Conservation (phyloP, 2,113 vertebrate species). For the Xerus inauris region DNA sequence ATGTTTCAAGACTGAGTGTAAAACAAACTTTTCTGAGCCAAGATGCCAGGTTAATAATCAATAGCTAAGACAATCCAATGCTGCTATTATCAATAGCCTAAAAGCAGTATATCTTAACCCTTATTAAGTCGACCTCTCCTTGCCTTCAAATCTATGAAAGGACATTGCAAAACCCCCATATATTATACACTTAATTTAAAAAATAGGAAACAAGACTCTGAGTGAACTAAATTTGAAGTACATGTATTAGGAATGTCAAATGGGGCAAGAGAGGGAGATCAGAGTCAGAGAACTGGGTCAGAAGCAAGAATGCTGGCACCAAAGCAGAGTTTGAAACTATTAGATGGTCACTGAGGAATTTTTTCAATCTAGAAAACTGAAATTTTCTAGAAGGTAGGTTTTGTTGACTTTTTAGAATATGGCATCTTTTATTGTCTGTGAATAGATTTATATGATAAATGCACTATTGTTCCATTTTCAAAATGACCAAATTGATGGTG, state of each 20-base stretch:
- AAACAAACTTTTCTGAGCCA: neutral
- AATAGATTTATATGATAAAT: neutral
- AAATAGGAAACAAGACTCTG: neutral
- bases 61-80: neutral
- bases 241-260: neutral
- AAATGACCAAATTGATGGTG: neutral
- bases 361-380: neutral
- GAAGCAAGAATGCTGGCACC: neutral
- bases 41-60: neutral
- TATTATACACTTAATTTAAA: neutral
- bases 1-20: neutral
- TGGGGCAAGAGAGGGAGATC: neutral
- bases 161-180: neutral
- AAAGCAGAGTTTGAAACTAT: neutral
- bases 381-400: neutral
- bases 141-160: neutral
- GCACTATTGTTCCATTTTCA: neutral
- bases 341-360: neutral
- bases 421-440: neutral
- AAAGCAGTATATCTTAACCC: neutral
- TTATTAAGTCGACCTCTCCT: neutral
- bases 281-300: neutral
- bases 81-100: neutral
- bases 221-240: neutral
- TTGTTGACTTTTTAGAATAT: neutral